Base-by-base conservation (phyloP, 2,113 vertebrate species). In the Astur gentilis region DNA sequence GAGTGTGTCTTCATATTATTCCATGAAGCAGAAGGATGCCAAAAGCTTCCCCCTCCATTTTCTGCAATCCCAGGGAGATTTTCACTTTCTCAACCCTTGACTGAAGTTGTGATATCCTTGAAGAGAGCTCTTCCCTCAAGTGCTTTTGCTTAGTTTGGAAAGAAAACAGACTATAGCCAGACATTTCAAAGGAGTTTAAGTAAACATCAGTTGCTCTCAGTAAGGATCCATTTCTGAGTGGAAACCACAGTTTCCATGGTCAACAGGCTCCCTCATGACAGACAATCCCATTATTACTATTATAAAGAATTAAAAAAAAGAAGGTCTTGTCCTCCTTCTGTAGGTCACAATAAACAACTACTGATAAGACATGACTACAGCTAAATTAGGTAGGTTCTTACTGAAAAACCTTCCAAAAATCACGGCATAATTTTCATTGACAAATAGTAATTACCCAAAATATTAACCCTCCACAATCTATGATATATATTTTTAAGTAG, bases 91-190 rank as follows among this genome's bases (percentile, higher is more conserved):
- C 49, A 96, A 7, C 81, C 78, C 57, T 62, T 93, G 58, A 84
- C 65, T 89, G 65, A 94, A 91, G 54, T 58, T 79, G 65, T 90
- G 82, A 94, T 87, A 87, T 80, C 58, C 70, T 85, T 95, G 61
- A 96, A 95, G 58, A 89, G 62, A 89, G 85, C 75, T 90, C 82
- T 90, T 94, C 40, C 94, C 81, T 95, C 78, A 87, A 93, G 77
- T 69, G 73, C 62, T 84, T 96, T 91, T 89, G 14, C 49, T 94
- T 82, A 69, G 49, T 87, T 85, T 54, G 71, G 80, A 95, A 87
- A 91, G 57, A 89, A 95, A 93, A 89, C 27, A 91, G 36, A 80
- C 36, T n/a, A 65, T 4, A 91, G 55, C 54, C 58, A 89, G 65
- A 71, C 13, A 84, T 67, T 91, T 87, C 54, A 92, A 87, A 92